Percentiles rank a stretch among this genome's conserved stretches.
Conservation (phyloP, 1,140 invertebrate species). For the Hormaphis cornu region DNA sequence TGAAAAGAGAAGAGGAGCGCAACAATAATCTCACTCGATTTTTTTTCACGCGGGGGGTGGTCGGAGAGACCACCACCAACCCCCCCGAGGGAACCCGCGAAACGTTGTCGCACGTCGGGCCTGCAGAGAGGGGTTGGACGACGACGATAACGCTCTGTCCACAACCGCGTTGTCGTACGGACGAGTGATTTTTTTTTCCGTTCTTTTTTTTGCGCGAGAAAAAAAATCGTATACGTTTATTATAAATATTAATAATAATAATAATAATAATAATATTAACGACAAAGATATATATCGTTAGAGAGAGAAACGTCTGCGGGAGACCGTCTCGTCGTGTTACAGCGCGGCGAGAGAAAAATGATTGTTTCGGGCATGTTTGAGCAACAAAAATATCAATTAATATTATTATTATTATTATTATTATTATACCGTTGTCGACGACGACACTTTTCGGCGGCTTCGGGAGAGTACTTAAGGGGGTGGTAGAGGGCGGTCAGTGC, state of each 20-base stretch:
- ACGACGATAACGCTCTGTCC: too few species aligned
- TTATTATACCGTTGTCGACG: not conserved
- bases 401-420: too few species aligned
- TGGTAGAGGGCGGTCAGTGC: not conserved
- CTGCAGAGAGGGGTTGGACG: too few species aligned
- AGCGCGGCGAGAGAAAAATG: not conserved
- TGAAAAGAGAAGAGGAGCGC: not conserved
- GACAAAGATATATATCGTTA: too few species aligned
- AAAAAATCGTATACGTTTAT: too few species aligned
- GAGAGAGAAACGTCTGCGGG: not conserved
- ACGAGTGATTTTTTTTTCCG: too few species aligned
- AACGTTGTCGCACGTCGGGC: too few species aligned
- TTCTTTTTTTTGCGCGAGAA: too few species aligned
- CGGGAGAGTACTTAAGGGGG: not conserved
- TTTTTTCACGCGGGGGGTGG: not conserved
- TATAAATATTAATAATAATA: too few species aligned
- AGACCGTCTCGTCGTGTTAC: too few species aligned
- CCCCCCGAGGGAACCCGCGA: not conserved
- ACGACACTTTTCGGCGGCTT: not conserved
- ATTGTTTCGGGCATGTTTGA: slow-evolving; percentile 26
- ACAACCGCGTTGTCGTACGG: too few species aligned
- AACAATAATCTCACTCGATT: slow-evolving; percentile 1
- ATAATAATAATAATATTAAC: too few species aligned
- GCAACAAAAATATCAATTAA: slow-evolving; percentile 13
- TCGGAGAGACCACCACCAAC: not conserved